Evolutionary conservation across 1,140 invertebrate genomes (phyloP).

Genomic region (Drosophila ogumai): DNA sequence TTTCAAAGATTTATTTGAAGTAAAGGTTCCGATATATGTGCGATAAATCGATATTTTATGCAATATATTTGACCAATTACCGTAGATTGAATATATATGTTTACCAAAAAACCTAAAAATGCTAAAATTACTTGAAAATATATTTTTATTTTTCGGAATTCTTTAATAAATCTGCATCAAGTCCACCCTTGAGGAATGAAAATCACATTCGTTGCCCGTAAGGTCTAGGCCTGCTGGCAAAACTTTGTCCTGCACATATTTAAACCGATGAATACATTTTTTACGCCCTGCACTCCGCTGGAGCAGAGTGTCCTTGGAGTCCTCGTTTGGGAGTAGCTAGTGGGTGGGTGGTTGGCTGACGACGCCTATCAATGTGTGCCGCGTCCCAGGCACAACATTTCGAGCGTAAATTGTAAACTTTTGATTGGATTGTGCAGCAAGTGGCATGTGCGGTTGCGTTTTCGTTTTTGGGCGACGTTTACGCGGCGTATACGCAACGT

Average conservation of each 20-base stretch:
- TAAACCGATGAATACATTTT: conserved; percentile 57
- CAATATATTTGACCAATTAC: too few species aligned
- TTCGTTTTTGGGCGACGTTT: conserved; percentile 35
- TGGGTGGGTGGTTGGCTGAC: conserved; percentile 28
- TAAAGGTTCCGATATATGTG: too few species aligned
- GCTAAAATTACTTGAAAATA: too few species aligned
- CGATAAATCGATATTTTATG: too few species aligned
- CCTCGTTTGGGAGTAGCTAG: neutral
- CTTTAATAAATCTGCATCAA: too few species aligned
- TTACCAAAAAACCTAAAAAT: neutral
- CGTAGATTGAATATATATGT: too few species aligned
- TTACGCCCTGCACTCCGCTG: conserved; percentile 37
- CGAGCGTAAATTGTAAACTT: conserved; percentile 81
- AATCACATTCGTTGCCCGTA: conserved; percentile 7
- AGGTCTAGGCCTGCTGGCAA: conserved; percentile 22
- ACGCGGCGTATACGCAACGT: conserved; percentile 66
- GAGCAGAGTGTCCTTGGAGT: neutral
- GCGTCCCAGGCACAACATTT: conserved; percentile 67
- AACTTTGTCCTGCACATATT: conserved; percentile 52
- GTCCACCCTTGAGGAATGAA: conserved; percentile 7
- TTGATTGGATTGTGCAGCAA: conserved; percentile 81
- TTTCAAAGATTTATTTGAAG: neutral
- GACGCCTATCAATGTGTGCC: conserved; percentile 60
- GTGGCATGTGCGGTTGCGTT: conserved; percentile 62
- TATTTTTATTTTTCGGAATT: neutral